Base-by-base conservation (phyloP, 1,140 invertebrate genomes). In the Drosophila carrolli region DNA sequence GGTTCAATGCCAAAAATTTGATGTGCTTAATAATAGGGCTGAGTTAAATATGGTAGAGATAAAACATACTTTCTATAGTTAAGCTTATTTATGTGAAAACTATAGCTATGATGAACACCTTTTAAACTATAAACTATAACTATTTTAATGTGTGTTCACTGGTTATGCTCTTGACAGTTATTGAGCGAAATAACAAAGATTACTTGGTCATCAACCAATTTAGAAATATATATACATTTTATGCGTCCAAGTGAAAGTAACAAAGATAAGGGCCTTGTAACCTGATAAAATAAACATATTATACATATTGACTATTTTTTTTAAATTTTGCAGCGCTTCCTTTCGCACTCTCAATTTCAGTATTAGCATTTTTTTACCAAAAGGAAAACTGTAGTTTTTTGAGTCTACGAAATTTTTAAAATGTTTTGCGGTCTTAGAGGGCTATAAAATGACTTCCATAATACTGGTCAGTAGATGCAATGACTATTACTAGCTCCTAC, bases 101-200 rank as follows among this genome's bases (percentile, higher is more conserved):
- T 16, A 37, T 51, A 37, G 14, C 8, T 50, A 50, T 14, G 1
- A n/a, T 19, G 7, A 38, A 43, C 35, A 13, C 35, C 35, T 9
- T 16, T 9, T 29, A 5, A 10, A 61, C n/a, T n/a, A n/a, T 38
- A 32, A 4, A 11, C 4, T 27, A 23, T 2, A 14, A 32, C n/a
- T 44, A 43, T 13, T 32, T 55, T 4, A 13, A 9, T 16, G 7
- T 38, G 27, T 57, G 65, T 50, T 57, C 51, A 71, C 65, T 56
- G 38, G 13, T 66, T 66, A 14, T 8, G 7, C 4, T 19, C 3
- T 19, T 4, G 14, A 2, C 29, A 32, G 29, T 32, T 32, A 32
- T 32, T 32, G 29, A 32, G 8, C 8, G 1, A 19, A 19, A 19
- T 19, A 19, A 10, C 43, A 1, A 16, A 4, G 16, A 44, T 8